Conservation (phyloP, 2,888 invertebrate genomes). For the Piscicola geometra region DNA sequence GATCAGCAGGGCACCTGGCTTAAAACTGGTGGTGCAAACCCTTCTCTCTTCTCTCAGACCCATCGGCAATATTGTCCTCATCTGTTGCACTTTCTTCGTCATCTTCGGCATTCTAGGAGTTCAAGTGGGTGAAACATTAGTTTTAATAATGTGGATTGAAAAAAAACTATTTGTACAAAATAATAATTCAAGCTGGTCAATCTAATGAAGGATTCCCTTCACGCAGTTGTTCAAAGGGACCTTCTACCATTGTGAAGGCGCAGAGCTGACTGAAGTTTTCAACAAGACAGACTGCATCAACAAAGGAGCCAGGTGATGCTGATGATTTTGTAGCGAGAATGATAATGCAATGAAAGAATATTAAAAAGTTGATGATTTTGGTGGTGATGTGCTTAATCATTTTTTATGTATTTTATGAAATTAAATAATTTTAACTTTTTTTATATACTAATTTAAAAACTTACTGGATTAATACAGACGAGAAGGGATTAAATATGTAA, state of each 20-base stretch:
- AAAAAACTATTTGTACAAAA: no score
- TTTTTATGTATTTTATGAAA: no score
- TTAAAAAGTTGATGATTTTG: neutral
- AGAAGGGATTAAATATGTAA: no score
- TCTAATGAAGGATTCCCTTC: neutral
- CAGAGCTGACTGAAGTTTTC: constrained; percentile 68
- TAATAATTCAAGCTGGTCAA: no score
- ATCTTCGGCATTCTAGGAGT: constrained; percentile 99
- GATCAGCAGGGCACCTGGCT: constrained; percentile 95
- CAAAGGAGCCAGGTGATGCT: constrained; percentile 46
- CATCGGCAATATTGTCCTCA: constrained; percentile 98
- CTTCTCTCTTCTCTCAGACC: constrained; percentile 91
- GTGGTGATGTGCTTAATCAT: neutral
- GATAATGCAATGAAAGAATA: neutral
- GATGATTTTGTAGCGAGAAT: neutral
- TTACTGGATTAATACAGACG: no score
- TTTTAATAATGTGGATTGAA: no score
- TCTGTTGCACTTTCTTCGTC: constrained; percentile 99
- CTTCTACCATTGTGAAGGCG: constrained; percentile 93
- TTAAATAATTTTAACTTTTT: no score
- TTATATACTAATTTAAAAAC: no score
- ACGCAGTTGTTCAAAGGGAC: constrained; percentile 88
- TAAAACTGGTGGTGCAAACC: constrained; percentile 97
- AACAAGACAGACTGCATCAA: constrained; percentile 77
- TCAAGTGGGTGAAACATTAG: no score